Base-by-base conservation (phyloP, 2,888 invertebrate genomes). In the Xanthorhoe designata region DNA sequence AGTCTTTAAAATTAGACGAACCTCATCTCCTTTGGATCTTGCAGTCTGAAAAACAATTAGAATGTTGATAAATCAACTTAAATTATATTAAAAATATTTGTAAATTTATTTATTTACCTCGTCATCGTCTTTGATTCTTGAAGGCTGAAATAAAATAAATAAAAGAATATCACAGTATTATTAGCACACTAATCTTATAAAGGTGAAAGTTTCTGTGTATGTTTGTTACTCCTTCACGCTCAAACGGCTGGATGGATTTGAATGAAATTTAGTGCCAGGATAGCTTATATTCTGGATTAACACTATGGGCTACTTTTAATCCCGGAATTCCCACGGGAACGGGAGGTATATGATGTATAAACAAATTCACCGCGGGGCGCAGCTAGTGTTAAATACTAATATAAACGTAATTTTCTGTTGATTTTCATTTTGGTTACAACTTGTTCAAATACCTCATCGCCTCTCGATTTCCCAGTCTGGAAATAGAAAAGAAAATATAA, bases 401-500 rank as follows among this genome's bases (percentile, higher is more conserved):
- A 3, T 24, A 24, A 4, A 24, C 24, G 24, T 24, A 24, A 18
- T n/a, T 15, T 6, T 52, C 52, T 18, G 7, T 24, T 15, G n/a
- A 45, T 61, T 35, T 66, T 13, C 1, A 42, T 42, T 9, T 42
- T 42, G 38, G 4, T 42, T 13, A 38, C 13, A 42, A 42, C 13
- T 42, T 42, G 38, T 13, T 13, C 5, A 13, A 13, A 47, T 80
- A 88, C 88, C 86, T 87, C 86, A 69, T 88, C 88, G 51, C 87
- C 89, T 70, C 85, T 82, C 6, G 89, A 88, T 74, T 88, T 84
- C 62, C 88, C 88, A 32, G 88, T 89, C 89, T 89, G 81, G 38
- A 60, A 83, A 59, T 55, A 61, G 70, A 59, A 53, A 66, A 47
- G 18, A 45, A 65, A 29, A 45, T 29, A 47, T 63, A 45, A 55